Evolutionary conservation across 2,797 vertebrate genomes (phyloP), one percentile per base, ranked within the genome.

Genomic region (Natrix natrix): DNA sequence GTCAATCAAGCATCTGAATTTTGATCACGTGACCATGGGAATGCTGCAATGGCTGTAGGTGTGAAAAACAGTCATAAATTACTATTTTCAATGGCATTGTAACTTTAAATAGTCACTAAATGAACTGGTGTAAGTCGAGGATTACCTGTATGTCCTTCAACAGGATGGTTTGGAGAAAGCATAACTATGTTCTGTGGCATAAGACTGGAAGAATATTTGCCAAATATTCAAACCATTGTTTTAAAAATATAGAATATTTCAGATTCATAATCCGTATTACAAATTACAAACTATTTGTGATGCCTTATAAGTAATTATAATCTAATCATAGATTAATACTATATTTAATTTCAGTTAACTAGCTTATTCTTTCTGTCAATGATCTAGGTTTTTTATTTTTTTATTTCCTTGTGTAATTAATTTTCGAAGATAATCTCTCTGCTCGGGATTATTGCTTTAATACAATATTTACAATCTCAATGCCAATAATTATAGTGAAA

Each of bases 391-490:
- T 63, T 32, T 32, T 37, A 86, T 4, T 63, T 63, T 63, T 66
- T 37, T 14, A 2, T 6, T 92, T 37, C 66, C 1, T 0, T 4
- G 10, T 5, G 16, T 54, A 48, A 8, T 55, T 52, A 88, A 60
- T 48, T 83, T 74, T n/a, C 13, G 88, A 88, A 66, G 37, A 56
- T 93, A 94, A 88, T 91, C 92, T 63, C 69, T 59, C 74, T 91
- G 28, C 60, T 92, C 86, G 61, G 83, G 88, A 94, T 93, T 94
- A 92, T 91, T 91, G 88, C 88, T 86, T 94, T 91, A 78, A 88
- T 90, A 60, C 32, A 83, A 83, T 55, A 94, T 91, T 90, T 87
- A 59, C n/a, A 92, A 93, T 93, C 92, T 93, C 93, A 92, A 86
- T 94, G 87, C 92, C 87, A 89, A 92, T 92, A 91, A 88, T 59